These are phyloP conservation scores for Alviniconcha strummeri DNA, from an alignment of 2,888 invertebrate genomes.

Conservation along the genomic window DNA sequence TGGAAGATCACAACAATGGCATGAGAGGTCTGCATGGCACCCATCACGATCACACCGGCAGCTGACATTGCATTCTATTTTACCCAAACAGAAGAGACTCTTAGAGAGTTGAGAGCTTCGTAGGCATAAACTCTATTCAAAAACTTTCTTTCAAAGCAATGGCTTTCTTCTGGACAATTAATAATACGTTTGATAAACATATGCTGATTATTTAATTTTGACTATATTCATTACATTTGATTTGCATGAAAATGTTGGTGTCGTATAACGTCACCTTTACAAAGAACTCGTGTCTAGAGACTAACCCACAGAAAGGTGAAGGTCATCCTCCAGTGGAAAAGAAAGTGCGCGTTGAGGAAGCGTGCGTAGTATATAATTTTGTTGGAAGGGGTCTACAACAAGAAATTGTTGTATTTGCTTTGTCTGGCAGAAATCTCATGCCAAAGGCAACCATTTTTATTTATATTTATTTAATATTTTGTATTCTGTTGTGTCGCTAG, in stretches of 20 bases:
- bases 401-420: not conserved
- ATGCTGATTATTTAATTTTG: not conserved
- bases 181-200: not conserved
- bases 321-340: too few species aligned
- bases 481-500: not conserved
- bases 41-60: conserved; percentile 12
- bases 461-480: not conserved
- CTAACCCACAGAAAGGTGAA: too few species aligned
- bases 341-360: too few species aligned
- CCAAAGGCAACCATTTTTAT: not conserved
- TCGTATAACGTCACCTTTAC: too few species aligned
- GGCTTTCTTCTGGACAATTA: not conserved
- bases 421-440: not conserved
- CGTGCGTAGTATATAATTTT: too few species aligned
- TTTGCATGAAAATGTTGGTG: too few species aligned
- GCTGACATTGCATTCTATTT: conserved; percentile 31
- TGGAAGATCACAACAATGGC: not conserved
- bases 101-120: not conserved
- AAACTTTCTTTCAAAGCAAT: not conserved
- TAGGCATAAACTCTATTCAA: not conserved
- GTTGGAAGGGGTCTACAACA: too few species aligned
- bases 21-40: not conserved
- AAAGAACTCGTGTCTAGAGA: too few species aligned
- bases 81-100: not conserved
- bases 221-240: not conserved